phyloP scores from a whole-genome alignment of 2,797 vertebrate species.

The Acanthornis magna region DNA sequence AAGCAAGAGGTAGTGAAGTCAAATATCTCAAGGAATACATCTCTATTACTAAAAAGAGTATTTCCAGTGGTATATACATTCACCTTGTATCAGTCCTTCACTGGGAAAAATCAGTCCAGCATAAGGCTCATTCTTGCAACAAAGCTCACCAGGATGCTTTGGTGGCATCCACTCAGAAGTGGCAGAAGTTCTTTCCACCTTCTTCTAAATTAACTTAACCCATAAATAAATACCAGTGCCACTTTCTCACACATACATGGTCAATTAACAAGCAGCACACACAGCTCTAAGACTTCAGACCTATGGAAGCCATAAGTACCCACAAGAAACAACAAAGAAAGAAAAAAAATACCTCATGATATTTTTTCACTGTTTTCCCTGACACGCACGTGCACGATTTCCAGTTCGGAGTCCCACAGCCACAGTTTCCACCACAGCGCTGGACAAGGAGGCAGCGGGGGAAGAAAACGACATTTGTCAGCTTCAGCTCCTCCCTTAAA shows the following conservation, averaged over 20 bases:
- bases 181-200: not conserved
- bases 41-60: not conserved
- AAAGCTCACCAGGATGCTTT: not conserved
- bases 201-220: not conserved
- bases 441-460: slow-evolving; percentile 94
- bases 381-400: slow-evolving; percentile 87
- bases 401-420: slow-evolving; percentile 87
- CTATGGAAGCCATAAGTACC: not conserved
- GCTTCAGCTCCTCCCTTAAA: slow-evolving; percentile 89
- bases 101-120: not conserved
- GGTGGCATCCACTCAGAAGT: not conserved
- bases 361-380: slow-evolving; percentile 85
- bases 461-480: slow-evolving; percentile 90
- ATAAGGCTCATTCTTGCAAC: not conserved
- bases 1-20: not conserved
- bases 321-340: not conserved
- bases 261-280: not conserved
- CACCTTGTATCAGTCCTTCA: not conserved
- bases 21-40: not conserved
- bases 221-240: not conserved
- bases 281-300: not conserved
- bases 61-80: not conserved
- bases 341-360: slow-evolving; percentile 86
- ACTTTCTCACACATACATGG: not conserved
- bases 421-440: slow-evolving; percentile 94